Evolutionary conservation across 2,113 vertebrate species (phyloP).

Genomic region (Centropus unirufus): DNA sequence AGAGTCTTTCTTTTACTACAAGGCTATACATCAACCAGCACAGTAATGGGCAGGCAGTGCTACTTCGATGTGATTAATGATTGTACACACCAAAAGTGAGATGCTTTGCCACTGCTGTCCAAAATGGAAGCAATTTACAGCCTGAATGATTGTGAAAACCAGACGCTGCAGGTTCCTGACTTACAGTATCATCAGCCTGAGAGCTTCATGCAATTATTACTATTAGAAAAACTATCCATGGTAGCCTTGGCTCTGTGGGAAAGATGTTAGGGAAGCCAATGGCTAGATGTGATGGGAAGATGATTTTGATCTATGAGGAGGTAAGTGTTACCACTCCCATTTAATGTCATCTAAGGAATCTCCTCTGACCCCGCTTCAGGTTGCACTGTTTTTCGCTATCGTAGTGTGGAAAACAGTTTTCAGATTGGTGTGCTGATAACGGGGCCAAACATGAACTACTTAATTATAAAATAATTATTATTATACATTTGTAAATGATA

Average conservation of each 20-base stretch:
- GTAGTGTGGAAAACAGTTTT: background rate
- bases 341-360: background rate
- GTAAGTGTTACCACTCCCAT: background rate
- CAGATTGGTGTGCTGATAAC: background rate
- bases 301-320: slow-evolving; percentile 24
- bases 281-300: background rate
- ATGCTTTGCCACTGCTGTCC: slow-evolving; percentile 41
- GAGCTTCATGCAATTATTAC: background rate
- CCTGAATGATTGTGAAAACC: slow-evolving; percentile 19
- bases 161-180: background rate
- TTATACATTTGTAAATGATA: background rate
- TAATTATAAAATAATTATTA: background rate
- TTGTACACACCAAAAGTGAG: slow-evolving; percentile 33
- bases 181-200: background rate
- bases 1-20: slow-evolving; percentile 16
- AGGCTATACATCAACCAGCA: slow-evolving; percentile 20
- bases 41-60: background rate
- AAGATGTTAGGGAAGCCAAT: slow-evolving; percentile 11
- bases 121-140: slow-evolving; percentile 49
- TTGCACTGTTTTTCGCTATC: background rate
- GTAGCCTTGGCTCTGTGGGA: background rate
- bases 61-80: slow-evolving; percentile 40
- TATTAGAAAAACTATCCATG: background rate
- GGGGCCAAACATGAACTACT: background rate
- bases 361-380: background rate